Evolutionary conservation across 2,113 vertebrate species (phyloP), one percentile per base, ranked within the genome.

Genomic region (Caretta caretta): DNA sequence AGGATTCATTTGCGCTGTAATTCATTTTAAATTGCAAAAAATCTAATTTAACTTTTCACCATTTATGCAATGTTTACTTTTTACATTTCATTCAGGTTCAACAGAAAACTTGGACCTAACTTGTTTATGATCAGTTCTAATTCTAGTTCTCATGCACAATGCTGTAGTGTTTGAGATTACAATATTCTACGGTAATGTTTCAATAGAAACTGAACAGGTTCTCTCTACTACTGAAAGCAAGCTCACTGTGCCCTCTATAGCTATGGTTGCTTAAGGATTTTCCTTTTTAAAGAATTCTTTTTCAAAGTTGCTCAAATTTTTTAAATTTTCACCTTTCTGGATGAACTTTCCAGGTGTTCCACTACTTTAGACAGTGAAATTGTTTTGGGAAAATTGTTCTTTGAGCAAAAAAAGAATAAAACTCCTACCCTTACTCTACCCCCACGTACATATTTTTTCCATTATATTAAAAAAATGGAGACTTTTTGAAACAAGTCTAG

Each of bases 1-100:
- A 69, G 87, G n/a, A 87, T n/a, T 93, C 4, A 80, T 6, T 3
- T 1, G 17, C 56, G 53, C 5, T 84, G 69, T 54, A 27, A 51
- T 29, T 79, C 25, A 65, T 42, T 75, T 83, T 78, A 93, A n/a
- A 59, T 78, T 38, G 87, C 29, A 85, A 93, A 94, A 94, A 94
- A 62, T 6, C 6, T 53, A 62, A 57, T 92, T 92, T 54, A 14
- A 53, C 5, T 87, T 91, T 51, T 51, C 0, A 80, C 35, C 35
- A 38, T 75, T 75, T 75, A 35, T 59, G 82, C 24, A 27, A 5
- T 42, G 79, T 69, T 92, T 11, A 31, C 35, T 76, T 38, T 54
- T 88, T 29, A 89, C 90, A 31, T 14, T 51, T 35, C 78, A 88
- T 12, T 89, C n/a, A 76, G 84, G 57, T 59, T 59, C 57, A 59